phyloP scores from a whole-genome alignment of 1,140 invertebrate genomes.

The Leptinotarsa texana region DNA sequence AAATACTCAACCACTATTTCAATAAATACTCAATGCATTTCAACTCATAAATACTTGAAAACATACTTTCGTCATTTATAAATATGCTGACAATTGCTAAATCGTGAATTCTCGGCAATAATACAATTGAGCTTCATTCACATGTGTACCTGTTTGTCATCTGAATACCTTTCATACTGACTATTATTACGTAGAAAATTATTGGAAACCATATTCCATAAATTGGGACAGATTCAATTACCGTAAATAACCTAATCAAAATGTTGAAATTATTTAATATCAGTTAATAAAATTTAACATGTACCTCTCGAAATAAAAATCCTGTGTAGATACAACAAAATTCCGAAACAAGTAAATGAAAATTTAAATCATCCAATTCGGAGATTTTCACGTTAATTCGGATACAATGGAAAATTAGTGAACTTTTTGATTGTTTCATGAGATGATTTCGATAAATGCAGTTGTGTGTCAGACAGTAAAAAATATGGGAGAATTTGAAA shows the following conservation, averaged over 20 bases:
- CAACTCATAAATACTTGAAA: too few species aligned
- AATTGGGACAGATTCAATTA: not conserved
- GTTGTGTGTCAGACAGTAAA: not conserved
- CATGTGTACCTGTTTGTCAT: too few species aligned
- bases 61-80: too few species aligned
- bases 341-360: constrained; percentile 17
- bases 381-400: constrained; percentile 13
- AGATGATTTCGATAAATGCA: not conserved
- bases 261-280: constrained; percentile 14
- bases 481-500: too few species aligned
- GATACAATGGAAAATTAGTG: constrained; percentile 9
- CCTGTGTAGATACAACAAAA: not conserved
- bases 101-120: too few species aligned
- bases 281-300: constrained; percentile 4
- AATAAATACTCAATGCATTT: too few species aligned
- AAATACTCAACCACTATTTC: too few species aligned
- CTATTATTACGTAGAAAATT: too few species aligned
- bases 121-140: too few species aligned
- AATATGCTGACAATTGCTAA: too few species aligned
- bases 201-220: too few species aligned
- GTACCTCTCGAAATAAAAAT: not conserved
- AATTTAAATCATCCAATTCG: constrained; percentile 16
- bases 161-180: too few species aligned
- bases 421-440: constrained; percentile 2
- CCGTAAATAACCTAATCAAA: constrained; percentile 10